A percentile compares a stretch with the other conserved stretches of the same genome.
These are phyloP conservation scores for Anarsia innoxiella DNA, from an alignment of 2,888 invertebrate species.

Conservation along the genomic window DNA sequence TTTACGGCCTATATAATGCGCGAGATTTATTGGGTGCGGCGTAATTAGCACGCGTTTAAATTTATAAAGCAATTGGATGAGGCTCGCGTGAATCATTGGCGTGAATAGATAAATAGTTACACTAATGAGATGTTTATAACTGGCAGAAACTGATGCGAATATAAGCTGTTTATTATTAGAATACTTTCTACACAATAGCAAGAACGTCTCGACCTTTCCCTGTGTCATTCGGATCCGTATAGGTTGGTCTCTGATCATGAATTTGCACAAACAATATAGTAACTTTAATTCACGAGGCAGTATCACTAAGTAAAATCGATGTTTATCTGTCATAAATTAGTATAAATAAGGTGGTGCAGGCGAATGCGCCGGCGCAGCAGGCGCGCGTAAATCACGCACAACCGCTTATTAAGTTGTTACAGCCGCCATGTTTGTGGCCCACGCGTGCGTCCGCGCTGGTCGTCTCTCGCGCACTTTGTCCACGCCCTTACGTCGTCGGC, in stretches of 20 bases:
- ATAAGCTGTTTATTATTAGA: no score
- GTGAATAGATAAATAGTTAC: no score
- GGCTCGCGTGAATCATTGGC: no score
- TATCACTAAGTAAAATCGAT: constrained; percentile 50
- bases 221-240: no score
- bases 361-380: constrained; percentile 67
- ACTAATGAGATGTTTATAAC: no score
- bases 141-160: no score
- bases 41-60: constrained; percentile 60
- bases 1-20: constrained; percentile 61
- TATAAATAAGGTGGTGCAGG: constrained; percentile 55
- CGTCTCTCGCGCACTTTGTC: constrained; percentile 42
- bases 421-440: constrained; percentile 61
- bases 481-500: constrained; percentile 64
- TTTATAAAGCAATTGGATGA: constrained; percentile 40
- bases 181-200: no score
- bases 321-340: constrained; percentile 70
- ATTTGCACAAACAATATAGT: constrained; percentile 12
- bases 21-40: constrained; percentile 60
- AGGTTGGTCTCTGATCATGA: constrained; percentile 12
- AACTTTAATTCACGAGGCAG: constrained; percentile 26
- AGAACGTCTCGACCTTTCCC: no score
- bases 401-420: constrained; percentile 73
- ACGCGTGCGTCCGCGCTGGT: constrained; percentile 59
- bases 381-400: constrained; percentile 69